Evolutionary conservation across 1,140 invertebrate genomes (phyloP), one percentile per base, ranked within the genome.

Genomic region (Sitophilus oryzae): DNA sequence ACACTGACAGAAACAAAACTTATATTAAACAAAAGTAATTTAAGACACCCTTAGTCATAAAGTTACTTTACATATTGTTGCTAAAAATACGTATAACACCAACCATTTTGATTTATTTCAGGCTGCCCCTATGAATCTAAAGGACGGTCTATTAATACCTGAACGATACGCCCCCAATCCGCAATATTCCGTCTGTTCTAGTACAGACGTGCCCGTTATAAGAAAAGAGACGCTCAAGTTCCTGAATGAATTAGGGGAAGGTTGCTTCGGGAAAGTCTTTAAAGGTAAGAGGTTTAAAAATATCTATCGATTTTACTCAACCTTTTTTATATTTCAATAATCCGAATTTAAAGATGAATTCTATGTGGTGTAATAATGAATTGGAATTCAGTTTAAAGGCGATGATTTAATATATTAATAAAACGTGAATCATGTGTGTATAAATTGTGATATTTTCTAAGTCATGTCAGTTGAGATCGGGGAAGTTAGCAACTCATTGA

Each of bases 241-340:
- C 64, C 60, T 85, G 0, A 79, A 88, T 58, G 86, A 89, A 60
- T 87, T 93, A 38, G 91, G 91, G 1, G 89, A 93, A 73, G 91
- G 91, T 1, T 92, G 88, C 64, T 94, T 93, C 66, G 91, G 90
- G n/a, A 91, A 91, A 75, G 91, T 93, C 25, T 90, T 82, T 65
- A 91, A 86, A 85, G 89, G 88, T 89, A 74, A 69, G 62, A n/a
- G n/a, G n/a, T 43, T 41, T 37, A 25, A 42, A 19, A 53, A 35
- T 46, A 40, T 5, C 23, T 51, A 34, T 34, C n/a, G 30, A 34
- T n/a, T n/a, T 8, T 8, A 25, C 8, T 38, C 15, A 3, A 36
- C 46, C 21, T 23, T 1, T 6, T 38, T 34, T 22, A 15, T 54
- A 9, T 40, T 41, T 15, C 30, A 47, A 16, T 14, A 19, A 36